Percentiles rank a stretch among this genome's conserved stretches.
Conservation (phyloP, 2,797 vertebrate species). For the Aulostomus chinensis region DNA sequence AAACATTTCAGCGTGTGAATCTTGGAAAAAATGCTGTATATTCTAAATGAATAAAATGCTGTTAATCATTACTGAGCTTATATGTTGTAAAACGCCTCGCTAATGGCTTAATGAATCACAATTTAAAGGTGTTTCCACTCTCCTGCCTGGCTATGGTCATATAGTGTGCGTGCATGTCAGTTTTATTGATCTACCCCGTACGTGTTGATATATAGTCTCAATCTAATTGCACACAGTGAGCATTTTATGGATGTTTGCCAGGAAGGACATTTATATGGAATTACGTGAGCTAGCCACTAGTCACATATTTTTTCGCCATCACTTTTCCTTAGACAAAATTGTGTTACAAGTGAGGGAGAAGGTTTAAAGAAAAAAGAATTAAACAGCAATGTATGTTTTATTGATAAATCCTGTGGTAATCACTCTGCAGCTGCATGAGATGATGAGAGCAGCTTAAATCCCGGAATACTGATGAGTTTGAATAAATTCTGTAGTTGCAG, state of each 20-base stretch:
- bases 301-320: slow-evolving; percentile 53
- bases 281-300: slow-evolving; percentile 40
- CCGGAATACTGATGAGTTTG: slow-evolving; percentile 37
- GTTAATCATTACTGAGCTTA: slow-evolving; percentile 69
- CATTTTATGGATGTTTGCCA: slow-evolving; percentile 67
- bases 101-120: slow-evolving; percentile 81
- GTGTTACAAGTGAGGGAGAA: too few species aligned
- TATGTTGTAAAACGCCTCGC: slow-evolving; percentile 77
- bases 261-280: slow-evolving; percentile 69
- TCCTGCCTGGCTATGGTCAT: slow-evolving; percentile 39
- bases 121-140: slow-evolving; percentile 65
- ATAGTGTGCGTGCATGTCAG: slow-evolving; percentile 62
- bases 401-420: slow-evolving; percentile 50
- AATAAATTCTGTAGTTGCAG: too few species aligned
- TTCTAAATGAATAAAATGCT: slow-evolving; percentile 60
- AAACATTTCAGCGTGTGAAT: slow-evolving; percentile 23
- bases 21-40: slow-evolving; percentile 36
- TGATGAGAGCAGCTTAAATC: slow-evolving; percentile 10
- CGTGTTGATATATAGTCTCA: slow-evolving; percentile 75
- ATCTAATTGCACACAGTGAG: slow-evolving; percentile 77
- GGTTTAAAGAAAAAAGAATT: slow-evolving; percentile 20
- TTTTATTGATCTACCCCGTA: slow-evolving; percentile 73
- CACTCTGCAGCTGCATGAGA: slow-evolving; percentile 7
- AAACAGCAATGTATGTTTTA: slow-evolving; percentile 48
- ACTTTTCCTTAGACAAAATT: slow-evolving; percentile 42